A percentile compares a stretch with the other conserved stretches of the same genome.
Evolutionary conservation across 2,113 vertebrate species (phyloP).

Genomic region (Capreolus pygargus): DNA sequence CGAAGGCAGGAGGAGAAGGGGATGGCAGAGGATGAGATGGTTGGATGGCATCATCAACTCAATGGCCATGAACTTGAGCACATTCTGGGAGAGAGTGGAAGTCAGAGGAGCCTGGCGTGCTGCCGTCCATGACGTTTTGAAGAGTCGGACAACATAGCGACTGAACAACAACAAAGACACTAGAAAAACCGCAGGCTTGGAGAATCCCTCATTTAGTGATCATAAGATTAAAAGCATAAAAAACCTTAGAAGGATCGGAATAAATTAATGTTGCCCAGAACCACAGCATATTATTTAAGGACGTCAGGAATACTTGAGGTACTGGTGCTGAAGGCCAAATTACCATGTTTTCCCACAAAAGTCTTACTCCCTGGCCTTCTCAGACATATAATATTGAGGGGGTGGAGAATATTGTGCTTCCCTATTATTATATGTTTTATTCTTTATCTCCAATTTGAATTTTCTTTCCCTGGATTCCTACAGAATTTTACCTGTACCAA

Average conservation of each 20-base stretch:
- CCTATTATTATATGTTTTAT: not conserved
- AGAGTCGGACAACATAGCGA: not conserved
- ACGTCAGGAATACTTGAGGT: not conserved
- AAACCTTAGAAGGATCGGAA: not conserved
- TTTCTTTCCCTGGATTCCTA: not conserved
- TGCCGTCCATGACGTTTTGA: not conserved
- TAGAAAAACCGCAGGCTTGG: not conserved
- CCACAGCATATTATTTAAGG: not conserved
- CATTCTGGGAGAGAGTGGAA: not conserved
- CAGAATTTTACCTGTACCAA: not conserved
- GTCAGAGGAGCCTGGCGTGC: not conserved
- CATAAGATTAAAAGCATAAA: not conserved
- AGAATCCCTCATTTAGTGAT: not conserved
- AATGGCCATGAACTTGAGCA: not conserved
- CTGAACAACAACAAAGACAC: not conserved
- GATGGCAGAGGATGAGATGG: not conserved
- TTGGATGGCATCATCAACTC: not conserved
- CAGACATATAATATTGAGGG: not conserved
- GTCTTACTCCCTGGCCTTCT: not conserved
- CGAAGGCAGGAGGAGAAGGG: not conserved
- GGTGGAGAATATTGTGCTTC: not conserved
- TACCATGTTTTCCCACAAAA: not conserved
- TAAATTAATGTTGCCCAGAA: not conserved
- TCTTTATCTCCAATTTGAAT: not conserved
- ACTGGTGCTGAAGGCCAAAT: not conserved